phyloP scores from a whole-genome alignment of 2,888 invertebrate species.

The Zele albiditarsus region DNA sequence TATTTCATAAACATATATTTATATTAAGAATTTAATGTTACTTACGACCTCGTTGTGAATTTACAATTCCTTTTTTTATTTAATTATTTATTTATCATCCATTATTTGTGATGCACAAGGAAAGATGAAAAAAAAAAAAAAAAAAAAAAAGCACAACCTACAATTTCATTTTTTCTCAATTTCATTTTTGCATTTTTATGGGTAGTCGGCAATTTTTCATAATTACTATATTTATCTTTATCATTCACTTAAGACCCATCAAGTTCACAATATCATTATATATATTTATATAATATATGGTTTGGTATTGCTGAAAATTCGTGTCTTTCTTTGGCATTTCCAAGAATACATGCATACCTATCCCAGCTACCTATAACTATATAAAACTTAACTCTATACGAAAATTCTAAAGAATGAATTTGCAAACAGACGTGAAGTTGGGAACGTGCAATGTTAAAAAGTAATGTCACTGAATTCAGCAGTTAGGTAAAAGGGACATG shows the following conservation, averaged over 20 bases:
- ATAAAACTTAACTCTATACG: too few species aligned
- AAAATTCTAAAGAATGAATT: background rate
- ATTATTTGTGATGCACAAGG: background rate
- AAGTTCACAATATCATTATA: conserved; percentile 37
- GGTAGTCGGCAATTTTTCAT: conserved; percentile 57
- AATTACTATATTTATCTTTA: conserved; percentile 69
- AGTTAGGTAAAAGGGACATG: background rate
- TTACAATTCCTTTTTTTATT: background rate
- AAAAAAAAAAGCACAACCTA: conserved; percentile 15
- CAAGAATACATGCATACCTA: too few species aligned
- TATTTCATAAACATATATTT: background rate
- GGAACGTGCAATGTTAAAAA: background rate
- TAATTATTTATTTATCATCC: background rate
- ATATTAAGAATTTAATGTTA: background rate
- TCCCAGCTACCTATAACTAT: too few species aligned
- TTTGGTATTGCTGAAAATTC: background rate
- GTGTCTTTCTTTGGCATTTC: background rate
- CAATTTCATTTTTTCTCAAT: conserved; percentile 34
- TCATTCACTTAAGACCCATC: conserved; percentile 66
- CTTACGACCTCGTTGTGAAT: background rate
- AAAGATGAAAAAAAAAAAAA: background rate
- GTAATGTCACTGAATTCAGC: background rate
- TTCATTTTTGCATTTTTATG: conserved; percentile 33
- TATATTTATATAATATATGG: background rate
- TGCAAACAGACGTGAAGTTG: background rate